Conservation (phyloP, 2,888 invertebrate species). For the Magallana nippona region DNA sequence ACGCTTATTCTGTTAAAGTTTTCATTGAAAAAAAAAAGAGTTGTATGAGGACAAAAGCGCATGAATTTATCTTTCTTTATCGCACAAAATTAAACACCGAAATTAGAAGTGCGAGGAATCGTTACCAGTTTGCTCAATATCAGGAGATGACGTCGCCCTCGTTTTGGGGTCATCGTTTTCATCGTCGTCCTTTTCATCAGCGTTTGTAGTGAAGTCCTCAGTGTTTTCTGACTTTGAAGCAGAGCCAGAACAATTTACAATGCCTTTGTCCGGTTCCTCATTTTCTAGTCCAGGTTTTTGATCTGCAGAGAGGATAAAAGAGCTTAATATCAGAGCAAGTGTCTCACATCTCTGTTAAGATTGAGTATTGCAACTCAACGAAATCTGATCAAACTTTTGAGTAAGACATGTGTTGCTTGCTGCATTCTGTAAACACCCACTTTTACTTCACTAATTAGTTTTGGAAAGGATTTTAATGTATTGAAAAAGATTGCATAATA, state of each 20-base stretch:
- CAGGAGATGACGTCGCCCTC: background rate
- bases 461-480: background rate
- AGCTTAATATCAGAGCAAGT: background rate
- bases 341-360: no score
- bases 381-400: background rate
- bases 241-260: background rate
- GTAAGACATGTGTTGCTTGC: background rate
- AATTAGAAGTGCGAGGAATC: background rate
- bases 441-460: background rate
- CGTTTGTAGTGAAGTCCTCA: background rate
- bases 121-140: slow-evolving; percentile 1
- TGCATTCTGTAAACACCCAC: background rate
- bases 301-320: background rate
- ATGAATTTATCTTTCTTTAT: no score
- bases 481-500: background rate
- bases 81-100: no score
- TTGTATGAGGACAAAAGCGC: no score
- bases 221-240: background rate
- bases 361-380: no score
- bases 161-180: background rate
- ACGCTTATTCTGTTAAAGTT: no score
- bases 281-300: slow-evolving; percentile 20
- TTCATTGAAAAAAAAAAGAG: no score
- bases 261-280: background rate
- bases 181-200: slow-evolving; percentile 1